These are phyloP conservation scores for Tinea semifulvella DNA, from an alignment of 2,888 invertebrate species.

Conservation along the genomic window DNA sequence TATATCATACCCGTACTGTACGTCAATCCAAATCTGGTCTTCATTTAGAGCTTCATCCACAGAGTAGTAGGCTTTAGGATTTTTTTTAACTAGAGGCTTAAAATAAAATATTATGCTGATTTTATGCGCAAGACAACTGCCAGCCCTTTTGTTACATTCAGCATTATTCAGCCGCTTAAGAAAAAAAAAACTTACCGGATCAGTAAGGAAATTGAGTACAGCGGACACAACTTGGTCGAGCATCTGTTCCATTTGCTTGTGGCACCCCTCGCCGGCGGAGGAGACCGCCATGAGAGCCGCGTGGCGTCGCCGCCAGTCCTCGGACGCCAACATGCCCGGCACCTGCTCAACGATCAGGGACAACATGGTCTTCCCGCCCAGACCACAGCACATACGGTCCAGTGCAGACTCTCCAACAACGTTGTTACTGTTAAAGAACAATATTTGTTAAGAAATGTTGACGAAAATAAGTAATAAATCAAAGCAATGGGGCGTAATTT, in stretches of 20 bases:
- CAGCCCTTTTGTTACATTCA: background rate
- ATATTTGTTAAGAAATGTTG: too few species aligned
- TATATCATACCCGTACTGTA: too few species aligned
- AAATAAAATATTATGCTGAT: too few species aligned
- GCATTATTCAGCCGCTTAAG: background rate
- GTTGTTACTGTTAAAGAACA: constrained; percentile 80
- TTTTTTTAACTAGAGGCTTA: too few species aligned
- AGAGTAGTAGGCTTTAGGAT: too few species aligned
- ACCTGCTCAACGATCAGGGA: constrained; percentile 87
- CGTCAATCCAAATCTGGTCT: too few species aligned
- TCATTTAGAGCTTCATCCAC: too few species aligned
- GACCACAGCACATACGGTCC: constrained; percentile 96
- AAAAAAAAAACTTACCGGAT: constrained; percentile 70
- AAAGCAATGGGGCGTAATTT: too few species aligned
- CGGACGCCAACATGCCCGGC: constrained; percentile 84
- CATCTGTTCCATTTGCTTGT: constrained; percentile 96
- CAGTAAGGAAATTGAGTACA: constrained; percentile 84
- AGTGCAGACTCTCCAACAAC: constrained; percentile 96
- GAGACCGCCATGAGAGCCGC: constrained; percentile 99
- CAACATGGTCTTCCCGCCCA: constrained; percentile 91
- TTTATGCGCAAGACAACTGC: too few species aligned
- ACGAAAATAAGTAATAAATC: too few species aligned
- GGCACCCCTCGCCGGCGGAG: constrained; percentile 98
- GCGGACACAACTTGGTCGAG: constrained; percentile 93
- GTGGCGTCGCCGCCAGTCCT: constrained; percentile 90